A percentile compares a stretch with the other conserved stretches of the same genome.
These are phyloP conservation scores for Riptortus pedestris DNA, from an alignment of 1,140 invertebrate genomes.

Conservation along the genomic window DNA sequence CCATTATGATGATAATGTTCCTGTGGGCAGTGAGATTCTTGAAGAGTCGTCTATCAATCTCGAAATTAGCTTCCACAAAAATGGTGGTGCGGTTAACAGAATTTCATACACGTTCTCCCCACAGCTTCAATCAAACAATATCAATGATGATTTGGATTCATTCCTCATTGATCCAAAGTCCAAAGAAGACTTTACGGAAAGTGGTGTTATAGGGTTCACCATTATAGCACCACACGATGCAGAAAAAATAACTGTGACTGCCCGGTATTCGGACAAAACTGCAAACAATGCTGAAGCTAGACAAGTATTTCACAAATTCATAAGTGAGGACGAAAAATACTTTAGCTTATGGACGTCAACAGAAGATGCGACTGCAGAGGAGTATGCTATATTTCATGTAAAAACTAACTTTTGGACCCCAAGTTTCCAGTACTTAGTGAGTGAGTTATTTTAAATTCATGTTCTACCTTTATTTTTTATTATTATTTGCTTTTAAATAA, in stretches of 20 bases:
- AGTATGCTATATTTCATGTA: constrained; percentile 43
- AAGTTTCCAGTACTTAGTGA: constrained; percentile 41
- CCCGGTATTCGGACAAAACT: constrained; percentile 35
- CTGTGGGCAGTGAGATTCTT: neutral
- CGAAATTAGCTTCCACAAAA: neutral
- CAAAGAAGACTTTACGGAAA: neutral
- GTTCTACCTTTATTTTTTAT: neutral
- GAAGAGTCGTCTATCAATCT: neutral
- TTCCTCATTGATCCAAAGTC: neutral
- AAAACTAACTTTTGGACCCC: constrained; percentile 39
- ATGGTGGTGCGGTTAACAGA: neutral
- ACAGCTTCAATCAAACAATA: neutral
- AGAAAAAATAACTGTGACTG: constrained; percentile 33
- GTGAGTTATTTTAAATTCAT: constrained; percentile 29
- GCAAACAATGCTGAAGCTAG: constrained; percentile 33
- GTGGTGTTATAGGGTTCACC: constrained; percentile 32
- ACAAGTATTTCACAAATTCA: constrained; percentile 30
- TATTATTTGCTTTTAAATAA: neutral
- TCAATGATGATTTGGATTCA: neutral
- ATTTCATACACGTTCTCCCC: neutral
- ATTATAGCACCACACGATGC: constrained; percentile 36
- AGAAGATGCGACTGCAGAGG: constrained; percentile 34
- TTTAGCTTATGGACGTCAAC: constrained; percentile 38
- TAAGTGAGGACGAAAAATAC: constrained; percentile 31
- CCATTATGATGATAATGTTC: neutral